Base-by-base conservation (phyloP, 2,888 invertebrate species). In the Torymus texanus region DNA sequence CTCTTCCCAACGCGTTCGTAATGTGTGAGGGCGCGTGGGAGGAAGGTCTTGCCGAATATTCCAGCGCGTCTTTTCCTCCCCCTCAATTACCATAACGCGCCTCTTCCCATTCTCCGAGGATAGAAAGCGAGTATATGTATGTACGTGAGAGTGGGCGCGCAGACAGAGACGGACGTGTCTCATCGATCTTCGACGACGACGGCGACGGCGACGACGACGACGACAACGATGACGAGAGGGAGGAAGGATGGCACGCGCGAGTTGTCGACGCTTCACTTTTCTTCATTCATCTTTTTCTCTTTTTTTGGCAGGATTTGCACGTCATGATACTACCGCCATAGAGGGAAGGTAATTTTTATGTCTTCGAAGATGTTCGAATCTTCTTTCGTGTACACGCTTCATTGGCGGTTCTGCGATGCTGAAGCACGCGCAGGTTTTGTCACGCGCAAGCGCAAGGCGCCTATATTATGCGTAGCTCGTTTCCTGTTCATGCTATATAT, bases 71-170 rank as follows among this genome's bases (percentile, higher is more conserved):
- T 71, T 75, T 78, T 79, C 76, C 84, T 83, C 82, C 78, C 82
- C 78, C 83, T 71, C 84, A 83, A 84, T 83, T 83, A 84, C 84
- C 84, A 84, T 84, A 83, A 82, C 83, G 82, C 81, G 72, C 81
- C 82, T 82, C 61, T 14, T 12, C 13, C 63, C 41, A 63, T 24
- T 61, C 61, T 14, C 71, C 14, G 24, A 41, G 41, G 41, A 8
- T 41, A 8, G 5, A 8, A 5, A 3, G 14, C 13, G 41, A 11
- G n/a, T 53, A 16, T 62, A n/a, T 72, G 51, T 41, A 2, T 53
- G 51, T 24, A 16, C n/a, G 50, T 56, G 29, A 11, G 12, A 8
- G 50, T 5, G 29, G 12, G 53, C 16, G 51, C 41, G 67, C 18
- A 53, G 29, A 68, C 14, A 24, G 70, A 41, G 55, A 50, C 62